Base-by-base conservation (phyloP, 1,140 invertebrate species). In the Chrysomallon squamiferum region DNA sequence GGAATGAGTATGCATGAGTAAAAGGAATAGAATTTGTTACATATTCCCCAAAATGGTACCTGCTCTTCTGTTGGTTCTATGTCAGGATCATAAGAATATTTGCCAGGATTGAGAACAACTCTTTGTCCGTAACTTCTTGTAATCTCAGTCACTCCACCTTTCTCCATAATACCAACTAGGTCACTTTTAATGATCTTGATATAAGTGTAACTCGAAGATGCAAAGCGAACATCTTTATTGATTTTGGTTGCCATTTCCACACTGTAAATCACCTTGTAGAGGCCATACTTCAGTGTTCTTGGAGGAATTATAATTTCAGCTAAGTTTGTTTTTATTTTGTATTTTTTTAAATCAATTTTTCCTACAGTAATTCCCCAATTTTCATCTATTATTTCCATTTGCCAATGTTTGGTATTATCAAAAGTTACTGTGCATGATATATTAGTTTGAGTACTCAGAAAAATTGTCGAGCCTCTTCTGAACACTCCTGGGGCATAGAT, bases 71-170 rank as follows among this genome's bases (percentile, higher is more conserved):
- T 18, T 54, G 22, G 22, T 22, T 54, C 50, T 18, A 54, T 3
- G 50, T 54, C 50, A 3, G 50, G 50, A 27, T 54, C 50, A 54
- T 27, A 54, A 1, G 50, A 54, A 22, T 54, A 54, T 54, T 54
- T 25, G n/a, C 29, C 50, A 6, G 50, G 50, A 27, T 15, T 54
- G 50, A 54, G 29, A 6, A 30, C 29, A 27, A 54, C 50, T 22
- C 15, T 54, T 22, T 54, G 50, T 15, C 29, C 29, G 18, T 54
- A 27, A 27, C 50, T 30, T 1, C 50, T 25, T 18, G 22, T 30
- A 27, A 54, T 30, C 29, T 54, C 50, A 27, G 18, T 54, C 5
- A 54, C 29, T 2, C 50, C 50, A 18, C 50, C 50, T 11, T 25
- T 54, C 29, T 54, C 50, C n/a, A 54, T 27, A 3, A 54, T 30